Evolutionary conservation across 2,888 invertebrate species (phyloP).

Genomic region (Scotopteryx bipunctaria): DNA sequence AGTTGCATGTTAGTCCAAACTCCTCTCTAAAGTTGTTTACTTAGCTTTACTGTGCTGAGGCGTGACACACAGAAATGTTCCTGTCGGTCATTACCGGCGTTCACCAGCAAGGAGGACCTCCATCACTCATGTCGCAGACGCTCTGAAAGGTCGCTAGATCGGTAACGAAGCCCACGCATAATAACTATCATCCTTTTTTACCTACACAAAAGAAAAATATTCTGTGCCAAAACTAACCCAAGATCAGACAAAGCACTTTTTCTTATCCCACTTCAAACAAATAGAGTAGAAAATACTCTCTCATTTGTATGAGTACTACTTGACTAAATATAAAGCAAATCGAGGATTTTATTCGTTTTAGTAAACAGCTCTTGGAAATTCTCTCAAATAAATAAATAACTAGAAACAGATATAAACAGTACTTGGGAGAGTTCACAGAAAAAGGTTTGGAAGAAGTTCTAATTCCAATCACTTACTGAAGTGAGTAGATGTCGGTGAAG

Average conservation of each 20-base stretch:
- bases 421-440: constrained; percentile 11
- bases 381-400: constrained; percentile 7
- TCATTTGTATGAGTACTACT: background rate
- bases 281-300: background rate
- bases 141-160: no score
- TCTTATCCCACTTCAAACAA: background rate
- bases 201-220: background rate
- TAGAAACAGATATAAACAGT: constrained; percentile 5
- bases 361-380: background rate
- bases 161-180: no score
- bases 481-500: constrained; percentile 18
- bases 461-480: constrained; percentile 32
- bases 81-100: no score
- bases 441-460: constrained; percentile 23
- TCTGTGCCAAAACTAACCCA: background rate
- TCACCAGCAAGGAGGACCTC: no score
- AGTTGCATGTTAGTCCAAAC: no score
- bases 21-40: no score
- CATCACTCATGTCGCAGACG: no score
- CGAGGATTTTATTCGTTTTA: background rate
- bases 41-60: no score
- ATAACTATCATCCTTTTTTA: no score
- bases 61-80: no score
- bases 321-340: background rate
- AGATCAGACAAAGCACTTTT: background rate